phyloP scores from a whole-genome alignment of 2,113 vertebrate species.

The Pterocles gutturalis region DNA sequence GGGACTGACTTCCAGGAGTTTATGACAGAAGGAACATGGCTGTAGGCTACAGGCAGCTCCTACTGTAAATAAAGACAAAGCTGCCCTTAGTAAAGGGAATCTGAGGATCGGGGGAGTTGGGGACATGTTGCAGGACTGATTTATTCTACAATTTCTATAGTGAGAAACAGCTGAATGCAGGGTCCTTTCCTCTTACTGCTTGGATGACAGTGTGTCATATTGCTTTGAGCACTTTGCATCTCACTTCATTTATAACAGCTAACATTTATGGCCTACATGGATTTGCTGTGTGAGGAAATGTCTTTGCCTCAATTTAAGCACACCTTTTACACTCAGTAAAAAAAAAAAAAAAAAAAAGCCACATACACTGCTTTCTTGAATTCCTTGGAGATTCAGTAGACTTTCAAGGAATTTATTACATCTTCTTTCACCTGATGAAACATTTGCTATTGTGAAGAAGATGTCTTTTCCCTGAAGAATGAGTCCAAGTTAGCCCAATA shows the following conservation, averaged over 20 bases:
- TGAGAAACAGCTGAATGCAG: not conserved
- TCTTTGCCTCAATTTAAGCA: not conserved
- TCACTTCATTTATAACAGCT: not conserved
- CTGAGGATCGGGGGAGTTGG: not conserved
- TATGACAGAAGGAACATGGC: not conserved
- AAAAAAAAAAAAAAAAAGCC: not conserved
- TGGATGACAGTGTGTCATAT: fast-evolving
- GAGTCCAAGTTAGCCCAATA: not conserved
- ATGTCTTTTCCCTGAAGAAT: not conserved
- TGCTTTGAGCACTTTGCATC: not conserved
- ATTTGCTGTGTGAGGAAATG: not conserved
- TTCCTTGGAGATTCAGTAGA: not conserved
- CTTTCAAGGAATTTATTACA: not conserved
- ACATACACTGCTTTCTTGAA: not conserved
- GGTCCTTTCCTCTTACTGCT: not conserved
- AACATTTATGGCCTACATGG: not conserved
- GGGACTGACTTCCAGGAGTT: fast-evolving
- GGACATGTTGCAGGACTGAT: not conserved
- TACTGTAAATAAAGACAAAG: not conserved
- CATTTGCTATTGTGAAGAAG: not conserved
- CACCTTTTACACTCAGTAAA: not conserved
- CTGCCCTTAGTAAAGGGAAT: not conserved
- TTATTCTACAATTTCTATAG: not conserved
- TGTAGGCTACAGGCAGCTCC: not conserved
- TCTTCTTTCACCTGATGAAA: not conserved